Base-by-base conservation (phyloP, 2,797 vertebrate genomes). In the Poecilia gillii region DNA sequence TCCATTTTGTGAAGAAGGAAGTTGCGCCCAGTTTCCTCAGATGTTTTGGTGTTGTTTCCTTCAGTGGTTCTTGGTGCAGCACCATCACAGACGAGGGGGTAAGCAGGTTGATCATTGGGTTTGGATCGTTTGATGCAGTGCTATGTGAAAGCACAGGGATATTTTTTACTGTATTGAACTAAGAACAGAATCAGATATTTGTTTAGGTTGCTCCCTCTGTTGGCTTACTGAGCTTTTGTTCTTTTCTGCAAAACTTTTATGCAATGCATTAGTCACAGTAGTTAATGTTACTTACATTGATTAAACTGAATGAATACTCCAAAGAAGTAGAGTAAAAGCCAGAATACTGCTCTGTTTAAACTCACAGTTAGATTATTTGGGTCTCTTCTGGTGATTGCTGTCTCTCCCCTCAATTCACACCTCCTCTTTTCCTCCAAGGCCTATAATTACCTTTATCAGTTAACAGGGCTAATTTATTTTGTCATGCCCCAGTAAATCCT, bases 381-480 rank as follows among this genome's bases (percentile, higher is more conserved):
- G 39, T 57, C 73, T 82, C 80, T 74, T 76, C 73, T 62, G 76
- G 73, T 80, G 76, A 85, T 88, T 73, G 77, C 80, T 72, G 59
- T 73, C 78, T 79, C 79, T 74, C 31, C 72, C 68, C 72, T 46
- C n/a, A 70, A 71, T 36, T 62, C 77, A 74, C 73, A 59, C 45
- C 64, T 68, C 74, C 55, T 77, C 74, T 51, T 68, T 66, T 13
- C 70, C 78, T 86, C 81, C 84, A 76, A 73, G 78, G 80, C 78
- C 86, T 90, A 80, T 94, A 95, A 94, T 96, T 95, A 91, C 91
- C 87, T 90, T 94, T 92, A 95, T 94, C 88, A 90, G 91, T 90
- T 94, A 91, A 90, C 83, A 74, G 91, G 92, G 86, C 90, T 95
- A 88, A 94, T 95, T 94, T 94, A 94, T 93, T 94, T 96, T 94